Evolutionary conservation across 1,140 invertebrate genomes (phyloP), one percentile per base, ranked within the genome.

Genomic region (Tetramorium parvispinum): DNA sequence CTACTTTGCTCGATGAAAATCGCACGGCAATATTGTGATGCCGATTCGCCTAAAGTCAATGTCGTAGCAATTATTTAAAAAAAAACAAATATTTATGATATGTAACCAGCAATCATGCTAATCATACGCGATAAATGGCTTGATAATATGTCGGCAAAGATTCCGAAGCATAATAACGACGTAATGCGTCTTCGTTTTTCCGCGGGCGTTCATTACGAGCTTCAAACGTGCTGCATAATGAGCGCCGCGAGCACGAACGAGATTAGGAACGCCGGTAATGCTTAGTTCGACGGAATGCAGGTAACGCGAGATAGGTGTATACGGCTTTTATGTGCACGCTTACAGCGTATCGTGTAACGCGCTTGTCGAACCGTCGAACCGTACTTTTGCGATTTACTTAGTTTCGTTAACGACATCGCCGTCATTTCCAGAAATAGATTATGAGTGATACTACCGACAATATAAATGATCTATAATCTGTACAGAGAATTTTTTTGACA

Each of bases 301-400:
- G 89, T 90, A 91, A 91, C 27, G 55, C 65, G 89, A 91, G 87
- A 91, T 86, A n/a, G 46, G 24, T 87, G 49, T 37, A 59, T 55
- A 8, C 59, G 76, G 27, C 82, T 75, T 86, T 82, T 88, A 63
- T 88, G 88, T 76, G 68, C 76, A 63, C 76, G 70, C 63, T 79
- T 83, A 85, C 77, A 63, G 11, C 63, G 78, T 90, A 88, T 90
- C 89, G 77, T 57, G 53, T 90, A 75, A 78, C 86, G 7, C n/a
- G 68, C 51, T 79, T 55, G n/a, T 53, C 66, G 65, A 59, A 85
- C n/a, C 68, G n/a, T 71, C 59, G 11, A 78, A 40, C n/a, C n/a
- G n/a, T 11, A 66, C 46, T 76, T 71, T 32, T 24, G 37, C 37
- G 46, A 88, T 88, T 81, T n/a, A n/a, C n/a, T n/a, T 57, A 43